phyloP scores from a whole-genome alignment of 2,888 invertebrate genomes.

The Dryadula phaetusa region DNA sequence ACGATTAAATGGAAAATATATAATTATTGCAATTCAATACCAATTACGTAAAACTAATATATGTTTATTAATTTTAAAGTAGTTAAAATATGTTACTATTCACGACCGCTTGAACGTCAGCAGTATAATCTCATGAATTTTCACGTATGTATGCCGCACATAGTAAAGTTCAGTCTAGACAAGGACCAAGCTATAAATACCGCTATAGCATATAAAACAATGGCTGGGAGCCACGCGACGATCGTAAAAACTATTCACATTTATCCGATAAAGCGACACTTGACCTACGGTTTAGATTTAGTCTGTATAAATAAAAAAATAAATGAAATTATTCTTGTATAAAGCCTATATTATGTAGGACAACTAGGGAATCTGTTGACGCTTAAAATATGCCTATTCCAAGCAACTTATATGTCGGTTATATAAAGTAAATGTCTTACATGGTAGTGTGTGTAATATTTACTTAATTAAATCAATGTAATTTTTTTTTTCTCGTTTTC shows the following conservation, averaged over 20 bases:
- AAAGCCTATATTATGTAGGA: no score
- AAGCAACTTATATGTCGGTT: no score
- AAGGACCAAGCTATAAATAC: constrained; percentile 52
- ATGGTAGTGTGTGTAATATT: no score
- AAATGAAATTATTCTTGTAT: background rate
- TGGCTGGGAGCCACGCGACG: constrained; percentile 42
- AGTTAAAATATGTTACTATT: constrained; percentile 38
- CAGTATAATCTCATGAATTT: constrained; percentile 59
- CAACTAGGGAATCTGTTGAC: no score
- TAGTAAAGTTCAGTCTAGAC: constrained; percentile 56
- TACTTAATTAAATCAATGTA: no score
- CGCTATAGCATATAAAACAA: constrained; percentile 70
- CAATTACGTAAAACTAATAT: background rate
- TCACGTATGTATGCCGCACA: constrained; percentile 49
- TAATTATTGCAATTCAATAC: background rate
- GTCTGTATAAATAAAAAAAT: constrained; percentile 5
- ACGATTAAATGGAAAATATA: no score
- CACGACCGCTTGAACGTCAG: constrained; percentile 67
- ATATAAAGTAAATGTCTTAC: no score
- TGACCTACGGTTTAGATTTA: constrained; percentile 26
- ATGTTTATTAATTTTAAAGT: background rate
- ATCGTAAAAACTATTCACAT: constrained; percentile 39
- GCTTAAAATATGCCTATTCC: no score
- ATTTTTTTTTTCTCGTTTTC: no score
- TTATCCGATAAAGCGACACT: constrained; percentile 34